Base-by-base conservation (phyloP, 2,888 invertebrate species). In the Nemotelus pantherinus region DNA sequence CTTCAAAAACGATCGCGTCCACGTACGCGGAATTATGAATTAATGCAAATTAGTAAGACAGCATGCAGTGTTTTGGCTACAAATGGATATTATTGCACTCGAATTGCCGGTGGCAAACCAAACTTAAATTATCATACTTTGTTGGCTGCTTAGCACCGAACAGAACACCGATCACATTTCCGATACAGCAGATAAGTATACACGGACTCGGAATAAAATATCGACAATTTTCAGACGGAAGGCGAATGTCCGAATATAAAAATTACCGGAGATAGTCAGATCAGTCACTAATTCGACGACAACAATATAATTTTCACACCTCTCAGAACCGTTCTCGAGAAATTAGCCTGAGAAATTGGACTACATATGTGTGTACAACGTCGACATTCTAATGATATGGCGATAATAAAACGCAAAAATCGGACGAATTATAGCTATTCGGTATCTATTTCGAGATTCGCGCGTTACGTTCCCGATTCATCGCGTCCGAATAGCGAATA, bases 231-330 rank as follows among this genome's bases (percentile, higher is more conserved):
- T 25, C 25, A 25, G 25, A 1, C 25, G 25, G 25, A 25, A 1
- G 25, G 25, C 25, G 25, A 25, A 25, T 25, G 25, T 25, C 25
- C 25, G 0, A 25, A 25, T 25, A 25, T 1, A 25, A 0, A 25
- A 25, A 25, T 25, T 25, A 25, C 25, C 25, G 25, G 25, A 25
- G 25, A 25, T 25, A 25, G 7, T n/a, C 3, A 5, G 43, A 70
- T 70, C 50, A 70, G 25, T 6, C 43, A 43, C 70, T 47, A 70
- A 47, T 41, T 55, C 39, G 55, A 9, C 44, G 9, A 70, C 25
- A 43, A 44, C 53, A 70, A 70, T 70, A 25, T 25, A 25, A 25
- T 25, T 50, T 70, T 70, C 70, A 47, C 55, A 55, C 70, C 70
- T 53, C 55, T 70, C 55, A 43, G 55, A n/a, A 55, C 43, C 55